Percentiles rank a stretch among this genome's conserved stretches.
Conservation (phyloP, 2,113 vertebrate genomes). For the Pampusana beccarii region DNA sequence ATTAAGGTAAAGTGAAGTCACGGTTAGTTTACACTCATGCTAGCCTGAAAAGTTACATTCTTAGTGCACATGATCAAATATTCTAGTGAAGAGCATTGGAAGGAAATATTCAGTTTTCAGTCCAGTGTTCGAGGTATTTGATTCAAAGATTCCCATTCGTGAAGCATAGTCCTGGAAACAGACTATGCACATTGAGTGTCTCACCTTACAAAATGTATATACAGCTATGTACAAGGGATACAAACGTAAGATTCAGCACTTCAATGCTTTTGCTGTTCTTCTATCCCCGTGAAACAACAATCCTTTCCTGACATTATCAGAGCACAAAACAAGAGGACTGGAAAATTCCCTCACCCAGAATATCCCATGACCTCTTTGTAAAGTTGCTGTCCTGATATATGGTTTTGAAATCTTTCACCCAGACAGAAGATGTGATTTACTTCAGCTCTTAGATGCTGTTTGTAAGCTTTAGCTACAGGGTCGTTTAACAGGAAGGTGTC, state of each 20-base stretch:
- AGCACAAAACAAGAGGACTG: background rate
- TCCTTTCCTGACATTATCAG: background rate
- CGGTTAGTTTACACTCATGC: background rate
- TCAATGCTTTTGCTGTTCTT: background rate
- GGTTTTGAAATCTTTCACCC: conserved; percentile 9
- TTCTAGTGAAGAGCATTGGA: background rate
- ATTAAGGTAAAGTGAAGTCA: background rate
- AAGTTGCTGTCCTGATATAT: background rate
- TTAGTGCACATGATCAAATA: background rate
- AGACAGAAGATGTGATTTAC: background rate
- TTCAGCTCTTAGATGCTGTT: background rate
- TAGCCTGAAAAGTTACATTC: background rate
- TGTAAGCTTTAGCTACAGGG: background rate
- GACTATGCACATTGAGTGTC: background rate
- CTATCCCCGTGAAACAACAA: background rate
- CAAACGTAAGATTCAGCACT: background rate
- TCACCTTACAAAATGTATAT: background rate
- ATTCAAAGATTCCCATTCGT: background rate
- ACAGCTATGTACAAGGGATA: background rate
- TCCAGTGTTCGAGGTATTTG: background rate
- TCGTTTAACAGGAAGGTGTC: background rate
- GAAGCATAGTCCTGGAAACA: background rate
- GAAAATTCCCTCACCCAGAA: background rate
- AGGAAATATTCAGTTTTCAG: background rate
- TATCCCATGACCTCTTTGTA: background rate